A percentile compares a stretch with the other conserved stretches of the same genome.
These are phyloP conservation scores for Cryptus armator DNA, from an alignment of 2,888 invertebrate genomes.

Conservation along the genomic window DNA sequence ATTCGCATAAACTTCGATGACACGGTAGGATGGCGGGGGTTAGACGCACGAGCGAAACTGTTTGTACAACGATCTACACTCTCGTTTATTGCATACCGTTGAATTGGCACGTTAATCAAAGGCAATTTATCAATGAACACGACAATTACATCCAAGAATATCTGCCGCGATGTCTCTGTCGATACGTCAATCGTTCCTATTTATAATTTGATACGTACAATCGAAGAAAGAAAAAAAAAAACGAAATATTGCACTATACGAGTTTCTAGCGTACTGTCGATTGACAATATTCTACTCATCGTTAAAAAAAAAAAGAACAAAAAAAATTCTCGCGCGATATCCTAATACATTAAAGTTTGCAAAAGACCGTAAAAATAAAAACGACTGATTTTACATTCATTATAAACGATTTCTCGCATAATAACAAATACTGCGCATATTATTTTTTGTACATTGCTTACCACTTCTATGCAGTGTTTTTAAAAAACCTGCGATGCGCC, in stretches of 20 bases:
- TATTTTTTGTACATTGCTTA: neutral
- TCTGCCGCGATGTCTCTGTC: neutral
- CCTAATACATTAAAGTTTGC: neutral
- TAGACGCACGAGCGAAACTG: slow-evolving; percentile 9
- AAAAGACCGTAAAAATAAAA: neutral
- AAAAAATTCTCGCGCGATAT: neutral
- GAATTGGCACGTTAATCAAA: slow-evolving; percentile 24
- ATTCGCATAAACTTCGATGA: neutral
- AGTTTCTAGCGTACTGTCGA: neutral
- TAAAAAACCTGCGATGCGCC: no score
- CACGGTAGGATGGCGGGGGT: neutral
- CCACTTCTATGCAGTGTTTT: neutral
- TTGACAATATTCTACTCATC: neutral
- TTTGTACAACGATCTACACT: neutral
- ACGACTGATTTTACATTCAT: neutral
- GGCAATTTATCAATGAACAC: slow-evolving; percentile 51
- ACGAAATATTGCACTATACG: neutral
- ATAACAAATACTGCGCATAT: neutral
- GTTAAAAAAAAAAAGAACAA: neutral
- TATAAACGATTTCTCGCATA: neutral
- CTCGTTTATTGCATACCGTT: slow-evolving; percentile 2
- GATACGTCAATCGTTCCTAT: slow-evolving; percentile 11
- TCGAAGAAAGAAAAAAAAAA: neutral
- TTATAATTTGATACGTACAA: neutral
- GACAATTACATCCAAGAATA: slow-evolving; percentile 6